phyloP scores from a whole-genome alignment of 2,113 vertebrate species.

The Xenopus tropicalis region UCB_Xtro_10.0 CM004444.2:169759001-169759500 shows the following conservation, averaged over 20 bases:
- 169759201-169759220: neutral
- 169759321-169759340: slow-evolving; percentile 6
- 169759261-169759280: neutral
- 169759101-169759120: no score
- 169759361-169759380: neutral
- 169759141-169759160: no score
- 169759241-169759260: neutral
- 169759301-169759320: slow-evolving; percentile 10
- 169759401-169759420: slow-evolving; percentile 19
- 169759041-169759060: neutral
- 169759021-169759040: neutral
- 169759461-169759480: neutral
- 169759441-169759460: neutral
- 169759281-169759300: slow-evolving; percentile 8
- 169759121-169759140: no score
- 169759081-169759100: no score
- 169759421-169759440: neutral
- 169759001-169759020: neutral
- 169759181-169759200: no score
- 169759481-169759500: no score
- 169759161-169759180: no score
- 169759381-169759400: slow-evolving; percentile 1
- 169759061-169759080: neutral
- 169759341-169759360: slow-evolving; percentile 14
- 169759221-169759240: neutral